These are phyloP conservation scores for Eilema sororculum DNA, from an alignment of 2,888 invertebrate genomes.

Conservation along the genomic window DNA sequence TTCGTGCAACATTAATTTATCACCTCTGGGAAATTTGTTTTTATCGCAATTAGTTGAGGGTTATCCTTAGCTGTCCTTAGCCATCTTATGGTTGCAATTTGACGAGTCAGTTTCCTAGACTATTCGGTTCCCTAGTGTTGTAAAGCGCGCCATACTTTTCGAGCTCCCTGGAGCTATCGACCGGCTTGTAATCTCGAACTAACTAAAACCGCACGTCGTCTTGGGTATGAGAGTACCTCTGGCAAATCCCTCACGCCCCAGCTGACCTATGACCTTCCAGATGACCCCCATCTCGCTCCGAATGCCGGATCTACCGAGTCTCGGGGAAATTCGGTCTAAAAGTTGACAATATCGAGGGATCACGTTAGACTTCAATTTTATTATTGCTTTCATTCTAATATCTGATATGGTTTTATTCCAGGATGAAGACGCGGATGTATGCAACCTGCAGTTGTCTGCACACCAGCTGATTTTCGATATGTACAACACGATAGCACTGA, in stretches of 20 bases:
- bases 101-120: too few relatives aligned
- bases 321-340: not conserved
- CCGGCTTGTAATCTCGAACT: too few relatives aligned
- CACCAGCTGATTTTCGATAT: slow-evolving; percentile 94
- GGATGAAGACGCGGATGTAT: slow-evolving; percentile 90
- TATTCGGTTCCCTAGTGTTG: too few relatives aligned
- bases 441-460: slow-evolving; percentile 91
- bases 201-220: too few relatives aligned
- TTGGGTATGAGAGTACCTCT: too few relatives aligned
- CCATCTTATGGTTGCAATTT: too few relatives aligned
- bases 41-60: not conserved
- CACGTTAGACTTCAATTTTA: not conserved
- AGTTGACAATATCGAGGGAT: not conserved
- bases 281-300: too few relatives aligned
- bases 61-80: not conserved
- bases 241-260: too few relatives aligned
- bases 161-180: too few relatives aligned
- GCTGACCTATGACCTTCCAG: too few relatives aligned
- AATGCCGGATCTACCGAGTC: not conserved
- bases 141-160: too few relatives aligned
- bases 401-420: slow-evolving; percentile 66
- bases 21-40: not conserved
- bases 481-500: slow-evolving; percentile 92
- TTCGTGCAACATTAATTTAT: not conserved
- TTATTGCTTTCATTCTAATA: not conserved